Conservation (phyloP, 1,140 invertebrate species). For the Bilobella aurantiaca region DNA sequence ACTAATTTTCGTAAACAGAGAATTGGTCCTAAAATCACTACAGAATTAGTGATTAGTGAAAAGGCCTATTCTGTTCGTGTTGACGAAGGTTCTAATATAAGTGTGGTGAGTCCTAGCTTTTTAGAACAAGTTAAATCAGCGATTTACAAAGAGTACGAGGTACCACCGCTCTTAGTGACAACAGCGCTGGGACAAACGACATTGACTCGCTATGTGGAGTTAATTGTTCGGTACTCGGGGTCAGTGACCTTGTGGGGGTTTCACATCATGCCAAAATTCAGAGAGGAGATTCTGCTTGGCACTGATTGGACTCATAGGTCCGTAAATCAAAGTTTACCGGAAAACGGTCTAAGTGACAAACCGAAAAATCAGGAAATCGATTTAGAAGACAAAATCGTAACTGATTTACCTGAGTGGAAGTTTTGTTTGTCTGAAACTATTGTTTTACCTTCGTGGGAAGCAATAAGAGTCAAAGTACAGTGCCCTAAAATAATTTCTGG, state of each 20-base stretch:
- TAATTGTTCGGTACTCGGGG: neutral
- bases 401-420: constrained; percentile 1
- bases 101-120: neutral
- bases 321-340: neutral
- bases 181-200: neutral
- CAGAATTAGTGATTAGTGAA: neutral
- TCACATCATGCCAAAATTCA: neutral
- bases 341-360: no score
- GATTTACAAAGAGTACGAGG: neutral
- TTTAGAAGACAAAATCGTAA: no score
- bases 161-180: neutral
- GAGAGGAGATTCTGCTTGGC: neutral
- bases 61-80: neutral
- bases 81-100: neutral
- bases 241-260: neutral
- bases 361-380: no score
- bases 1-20: neutral
- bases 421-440: neutral
- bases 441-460: neutral
- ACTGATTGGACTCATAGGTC: neutral
- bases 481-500: neutral
- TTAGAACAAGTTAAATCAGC: neutral
- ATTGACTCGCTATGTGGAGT: neutral
- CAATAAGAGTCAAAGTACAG: neutral
- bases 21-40: neutral